A percentile compares a stretch with the other conserved stretches of the same genome.
Conservation (phyloP, 2,888 invertebrate genomes). For the Melitaea athalia region DNA sequence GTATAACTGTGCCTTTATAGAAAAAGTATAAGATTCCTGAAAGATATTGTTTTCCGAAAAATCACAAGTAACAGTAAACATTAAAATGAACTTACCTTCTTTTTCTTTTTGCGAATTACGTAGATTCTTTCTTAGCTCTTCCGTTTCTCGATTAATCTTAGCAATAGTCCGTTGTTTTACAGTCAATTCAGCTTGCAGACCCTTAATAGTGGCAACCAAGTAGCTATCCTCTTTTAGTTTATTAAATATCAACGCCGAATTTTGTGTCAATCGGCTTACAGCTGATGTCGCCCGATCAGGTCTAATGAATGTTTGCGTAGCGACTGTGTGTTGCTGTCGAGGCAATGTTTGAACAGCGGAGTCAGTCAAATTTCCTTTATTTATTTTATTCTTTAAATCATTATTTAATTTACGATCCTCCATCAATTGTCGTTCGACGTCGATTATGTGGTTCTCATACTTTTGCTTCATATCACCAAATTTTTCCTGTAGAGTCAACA, state of each 20-base stretch:
- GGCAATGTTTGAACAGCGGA: conserved; percentile 77
- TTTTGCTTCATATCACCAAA: conserved; percentile 89
- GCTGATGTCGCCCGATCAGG: conserved; percentile 69
- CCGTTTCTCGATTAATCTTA: conserved; percentile 88
- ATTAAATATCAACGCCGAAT: conserved; percentile 74
- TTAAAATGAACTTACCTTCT: conserved; percentile 74
- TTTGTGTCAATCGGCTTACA: conserved; percentile 80
- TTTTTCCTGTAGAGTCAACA: conserved; percentile 88
- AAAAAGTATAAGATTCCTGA: too few relatives aligned
- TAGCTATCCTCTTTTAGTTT: conserved; percentile 88
- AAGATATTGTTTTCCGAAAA: background rate
- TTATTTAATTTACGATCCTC: conserved; percentile 72
- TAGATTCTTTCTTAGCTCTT: conserved; percentile 89
- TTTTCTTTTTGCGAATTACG: conserved; percentile 89
- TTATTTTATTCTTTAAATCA: conserved; percentile 81
- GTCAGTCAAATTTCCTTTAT: conserved; percentile 59
- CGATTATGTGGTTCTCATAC: conserved; percentile 88
- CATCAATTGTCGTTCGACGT: conserved; percentile 86
- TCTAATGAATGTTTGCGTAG: conserved; percentile 67
- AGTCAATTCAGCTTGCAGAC: conserved; percentile 87
- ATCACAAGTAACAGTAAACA: conserved; percentile 17
- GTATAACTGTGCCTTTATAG: too few relatives aligned
- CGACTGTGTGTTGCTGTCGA: conserved; percentile 53
- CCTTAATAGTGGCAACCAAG: conserved; percentile 89
- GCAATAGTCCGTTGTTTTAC: conserved; percentile 88